Conservation (phyloP, 2,113 vertebrate species). For the Setophaga coronata region DNA sequence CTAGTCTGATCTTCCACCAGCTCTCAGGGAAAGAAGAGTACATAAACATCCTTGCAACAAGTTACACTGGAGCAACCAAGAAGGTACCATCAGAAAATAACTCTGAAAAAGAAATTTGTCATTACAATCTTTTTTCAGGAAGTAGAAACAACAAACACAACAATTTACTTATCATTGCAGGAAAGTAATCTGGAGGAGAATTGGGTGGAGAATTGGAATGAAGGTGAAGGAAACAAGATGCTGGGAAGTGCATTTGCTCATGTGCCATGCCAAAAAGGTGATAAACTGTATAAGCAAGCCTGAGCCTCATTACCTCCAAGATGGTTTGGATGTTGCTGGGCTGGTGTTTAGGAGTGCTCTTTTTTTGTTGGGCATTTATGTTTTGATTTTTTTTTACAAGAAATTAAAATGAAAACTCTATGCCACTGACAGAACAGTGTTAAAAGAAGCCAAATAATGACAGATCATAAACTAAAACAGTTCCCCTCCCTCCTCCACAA, state of each 20-base stretch:
- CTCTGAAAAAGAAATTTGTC: neutral
- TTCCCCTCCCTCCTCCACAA: neutral
- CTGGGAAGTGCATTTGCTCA: neutral
- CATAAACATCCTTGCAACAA: neutral
- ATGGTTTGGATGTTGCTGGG: neutral
- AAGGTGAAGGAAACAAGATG: neutral
- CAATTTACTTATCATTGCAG: neutral
- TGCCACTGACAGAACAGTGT: neutral
- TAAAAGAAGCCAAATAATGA: neutral
- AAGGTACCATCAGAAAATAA: neutral
- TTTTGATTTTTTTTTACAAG: neutral
- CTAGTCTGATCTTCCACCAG: neutral
- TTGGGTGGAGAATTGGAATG: neutral
- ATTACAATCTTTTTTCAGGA: neutral
- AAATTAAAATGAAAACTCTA: neutral
- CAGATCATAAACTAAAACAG: neutral
- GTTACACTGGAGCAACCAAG: neutral
- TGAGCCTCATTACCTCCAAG: neutral
- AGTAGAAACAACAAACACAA: neutral
- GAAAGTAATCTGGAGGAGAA: neutral
- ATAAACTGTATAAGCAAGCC: neutral
- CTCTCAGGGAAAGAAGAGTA: neutral
- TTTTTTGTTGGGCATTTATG: neutral
- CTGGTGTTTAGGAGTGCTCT: neutral
- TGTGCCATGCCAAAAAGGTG: neutral